These are phyloP conservation scores for Geothlypis trichas DNA, from an alignment of 2,113 vertebrate genomes.

Conservation along the genomic window DNA sequence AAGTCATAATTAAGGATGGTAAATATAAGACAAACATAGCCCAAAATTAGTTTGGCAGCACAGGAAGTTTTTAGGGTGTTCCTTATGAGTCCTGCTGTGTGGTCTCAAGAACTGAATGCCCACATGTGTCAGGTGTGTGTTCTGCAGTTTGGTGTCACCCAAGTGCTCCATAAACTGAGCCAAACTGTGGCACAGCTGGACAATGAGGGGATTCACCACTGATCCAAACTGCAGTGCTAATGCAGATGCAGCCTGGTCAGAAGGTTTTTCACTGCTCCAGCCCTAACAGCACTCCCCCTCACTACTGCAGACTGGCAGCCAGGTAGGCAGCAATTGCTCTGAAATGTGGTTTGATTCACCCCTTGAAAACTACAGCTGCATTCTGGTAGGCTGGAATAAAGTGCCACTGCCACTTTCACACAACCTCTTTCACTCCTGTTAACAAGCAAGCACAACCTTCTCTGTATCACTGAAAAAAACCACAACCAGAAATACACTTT, in stretches of 20 bases:
- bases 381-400: not conserved
- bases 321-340: not conserved
- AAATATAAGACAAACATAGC: not conserved
- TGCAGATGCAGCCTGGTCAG: not conserved
- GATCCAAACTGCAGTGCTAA: not conserved
- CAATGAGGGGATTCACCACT: not conserved
- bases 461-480: not conserved
- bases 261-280: not conserved
- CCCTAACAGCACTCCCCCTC: not conserved
- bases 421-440: not conserved
- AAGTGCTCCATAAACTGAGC: not conserved
- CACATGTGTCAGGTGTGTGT: not conserved
- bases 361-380: not conserved
- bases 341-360: not conserved
- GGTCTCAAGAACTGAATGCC: not conserved
- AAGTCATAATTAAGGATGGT: not conserved
- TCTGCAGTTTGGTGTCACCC: not conserved
- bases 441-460: not conserved
- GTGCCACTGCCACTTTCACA: not conserved
- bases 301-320: not conserved
- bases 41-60: not conserved
- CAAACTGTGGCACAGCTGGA: not conserved
- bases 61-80: not conserved
- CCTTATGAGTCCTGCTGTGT: not conserved
- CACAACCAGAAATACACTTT: not conserved